Percentiles rank a stretch among this genome's conserved stretches.
phyloP scores from a whole-genome alignment of 2,797 vertebrate species.

The Chaunax sp. region DNA sequence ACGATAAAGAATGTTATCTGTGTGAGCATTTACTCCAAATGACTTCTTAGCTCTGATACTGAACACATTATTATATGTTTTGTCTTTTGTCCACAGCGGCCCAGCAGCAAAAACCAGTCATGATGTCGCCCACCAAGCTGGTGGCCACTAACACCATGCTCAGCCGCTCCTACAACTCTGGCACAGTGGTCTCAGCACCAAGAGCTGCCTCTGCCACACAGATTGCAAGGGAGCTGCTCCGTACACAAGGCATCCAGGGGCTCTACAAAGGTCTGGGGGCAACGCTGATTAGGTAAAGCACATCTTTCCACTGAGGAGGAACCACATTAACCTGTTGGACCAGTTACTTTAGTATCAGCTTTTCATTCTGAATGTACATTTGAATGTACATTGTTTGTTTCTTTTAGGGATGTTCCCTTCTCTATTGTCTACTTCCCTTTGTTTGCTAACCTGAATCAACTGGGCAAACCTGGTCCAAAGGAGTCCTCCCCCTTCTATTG shows the following conservation, averaged over 20 bases:
- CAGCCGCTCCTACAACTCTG: conserved; percentile 85
- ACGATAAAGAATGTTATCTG: not conserved
- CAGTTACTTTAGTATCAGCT: rapidly evolving
- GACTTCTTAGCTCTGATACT: not conserved
- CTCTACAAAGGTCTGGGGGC: conserved; percentile 89
- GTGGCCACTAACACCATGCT: conserved; percentile 77
- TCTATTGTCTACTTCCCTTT: conserved; percentile 88
- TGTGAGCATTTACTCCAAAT: not conserved
- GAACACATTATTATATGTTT: not conserved
- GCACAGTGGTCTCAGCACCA: conserved; percentile 58
- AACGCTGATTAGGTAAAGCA: conserved; percentile 85
- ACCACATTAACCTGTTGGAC: not conserved
- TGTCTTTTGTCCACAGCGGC: conserved; percentile 67
- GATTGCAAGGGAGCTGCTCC: conserved; percentile 85
- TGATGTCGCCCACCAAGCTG: conserved; percentile 79
- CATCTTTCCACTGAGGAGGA: not conserved
- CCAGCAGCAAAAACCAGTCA: conserved; percentile 82
- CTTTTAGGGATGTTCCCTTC: conserved; percentile 87
- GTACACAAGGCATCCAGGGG: conserved; percentile 83
- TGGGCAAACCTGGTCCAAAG: conserved; percentile 78
- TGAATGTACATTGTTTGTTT: not conserved
- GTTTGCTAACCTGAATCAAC: conserved; percentile 85
- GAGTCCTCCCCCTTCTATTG: conserved; percentile 83
- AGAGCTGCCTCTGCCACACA: conserved; percentile 82
- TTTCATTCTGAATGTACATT: conserved; percentile 1